Base-by-base conservation (phyloP, 1,140 invertebrate genomes). In the Mizuhopecten yessoensis region DNA sequence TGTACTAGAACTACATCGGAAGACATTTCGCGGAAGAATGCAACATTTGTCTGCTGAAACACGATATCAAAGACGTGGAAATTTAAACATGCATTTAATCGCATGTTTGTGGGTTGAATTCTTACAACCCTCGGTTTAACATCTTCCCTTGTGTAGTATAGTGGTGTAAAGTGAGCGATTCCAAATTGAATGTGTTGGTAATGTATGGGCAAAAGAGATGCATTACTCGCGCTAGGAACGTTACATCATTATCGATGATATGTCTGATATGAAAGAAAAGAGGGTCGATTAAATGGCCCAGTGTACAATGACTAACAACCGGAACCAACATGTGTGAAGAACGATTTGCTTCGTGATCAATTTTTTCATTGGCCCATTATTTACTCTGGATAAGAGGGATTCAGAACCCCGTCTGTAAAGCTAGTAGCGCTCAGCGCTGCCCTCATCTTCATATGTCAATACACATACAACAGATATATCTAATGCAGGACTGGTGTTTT, bases 351-450 rank as follows among this genome's bases (percentile, higher is more conserved):
- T 5, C n/a, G 23, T 23, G 57, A 75, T 75, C 57, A 75, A 75
- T 75, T 75, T n/a, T n/a, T 29, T 29, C 57, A 75, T 75, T 75
- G 57, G 23, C 5, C n/a, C 57, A 29, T 75, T 75, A 29, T 75
- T 75, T 75, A 29, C 57, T 75, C n/a, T n/a, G n/a, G 57, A 75
- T 75, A 75, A 75, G 57, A n/a, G 57, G 57, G 23, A 75, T 75
- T 17, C 2, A 75, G 17, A 75, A 1, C 57, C 1, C 57, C 0
- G 57, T 75, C 17, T 10, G 11, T 75, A 75, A 29, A 29, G 17
- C 57, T 17, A 75, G 57, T 75, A 3, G 29, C 57, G 5, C 23
- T 13, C 57, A n/a, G 15, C 29, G 23, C 3, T 5, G 57, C 3
- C 5, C 57, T 75, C 57, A 29, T 75, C 57, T 17, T 75, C 3